Percentiles rank a stretch among this genome's conserved stretches.
These are phyloP conservation scores for Oncorhynchus masou DNA, from an alignment of 2,113 vertebrate genomes.

Conservation along the genomic window DNA sequence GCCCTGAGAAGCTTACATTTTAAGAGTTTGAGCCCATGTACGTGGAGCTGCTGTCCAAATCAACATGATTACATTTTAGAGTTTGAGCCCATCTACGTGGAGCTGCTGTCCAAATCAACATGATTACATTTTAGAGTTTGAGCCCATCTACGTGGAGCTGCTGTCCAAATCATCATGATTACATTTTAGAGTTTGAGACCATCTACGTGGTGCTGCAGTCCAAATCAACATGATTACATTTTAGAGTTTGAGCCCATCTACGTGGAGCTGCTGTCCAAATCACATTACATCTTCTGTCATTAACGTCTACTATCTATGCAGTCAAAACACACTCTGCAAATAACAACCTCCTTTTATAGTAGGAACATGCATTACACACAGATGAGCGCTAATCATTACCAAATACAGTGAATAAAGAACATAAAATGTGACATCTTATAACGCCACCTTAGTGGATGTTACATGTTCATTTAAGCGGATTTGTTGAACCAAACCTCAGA, in stretches of 20 bases:
- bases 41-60: neutral
- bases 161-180: neutral
- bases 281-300: neutral
- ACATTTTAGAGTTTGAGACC: no score
- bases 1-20: neutral
- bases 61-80: neutral
- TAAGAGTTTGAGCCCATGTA: neutral
- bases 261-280: neutral
- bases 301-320: neutral
- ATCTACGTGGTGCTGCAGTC: no score
- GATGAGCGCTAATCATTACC: no score
- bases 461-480: neutral
- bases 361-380: neutral
- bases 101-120: no score
- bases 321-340: neutral
- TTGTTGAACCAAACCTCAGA: neutral
- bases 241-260: no score
- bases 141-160: neutral
- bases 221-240: no score
- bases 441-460: neutral
- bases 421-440: neutral
- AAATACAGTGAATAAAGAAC: neutral
- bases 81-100: no score
- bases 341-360: neutral
- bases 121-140: no score